Evolutionary conservation across 2,888 invertebrate genomes (phyloP).

Genomic region (Sphaerophoria rueppellii): DNA sequence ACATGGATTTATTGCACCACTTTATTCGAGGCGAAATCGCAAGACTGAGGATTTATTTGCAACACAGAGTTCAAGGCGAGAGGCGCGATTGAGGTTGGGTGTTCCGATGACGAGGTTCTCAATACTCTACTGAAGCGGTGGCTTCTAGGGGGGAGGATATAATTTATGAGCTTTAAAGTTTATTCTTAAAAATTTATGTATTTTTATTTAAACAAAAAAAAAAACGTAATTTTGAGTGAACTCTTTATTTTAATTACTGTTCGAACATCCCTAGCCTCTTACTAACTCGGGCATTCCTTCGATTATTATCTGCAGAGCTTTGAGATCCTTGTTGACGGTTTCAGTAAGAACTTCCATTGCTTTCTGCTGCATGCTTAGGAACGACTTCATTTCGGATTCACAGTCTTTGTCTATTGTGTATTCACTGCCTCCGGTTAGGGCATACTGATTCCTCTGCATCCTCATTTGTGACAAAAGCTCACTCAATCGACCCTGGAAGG

Average conservation of each 20-base stretch:
- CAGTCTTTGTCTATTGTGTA: conserved; percentile 91
- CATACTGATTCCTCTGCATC: conserved; percentile 86
- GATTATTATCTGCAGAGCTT: conserved; percentile 90
- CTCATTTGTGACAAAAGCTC: conserved; percentile 94
- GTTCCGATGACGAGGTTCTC: conserved; percentile 56
- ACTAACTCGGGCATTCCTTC: conserved; percentile 87
- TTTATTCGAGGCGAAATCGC: conserved; percentile 58
- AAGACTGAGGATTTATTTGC: conserved; percentile 68
- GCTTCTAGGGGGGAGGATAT: background rate
- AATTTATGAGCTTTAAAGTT: conserved; percentile 52
- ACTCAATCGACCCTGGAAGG: conserved; percentile 90
- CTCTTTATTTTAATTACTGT: background rate
- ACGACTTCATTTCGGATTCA: conserved; percentile 89
- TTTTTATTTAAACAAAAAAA: background rate
- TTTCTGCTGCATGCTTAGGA: conserved; percentile 92
- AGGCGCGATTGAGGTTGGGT: conserved; percentile 90
- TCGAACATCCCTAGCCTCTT: conserved; percentile 69
- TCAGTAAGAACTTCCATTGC: conserved; percentile 93
- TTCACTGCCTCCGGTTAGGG: conserved; percentile 85
- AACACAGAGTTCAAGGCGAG: conserved; percentile 90
- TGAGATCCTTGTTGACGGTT: conserved; percentile 91
- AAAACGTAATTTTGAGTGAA: background rate
- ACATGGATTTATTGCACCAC: conserved; percentile 91
- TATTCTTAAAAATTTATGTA: conserved; percentile 20
- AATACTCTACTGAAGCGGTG: conserved; percentile 29